Percentiles rank a stretch among this genome's conserved stretches.
These are phyloP conservation scores for Ammodytes marinus DNA, from an alignment of 2,113 vertebrate genomes.

Conservation along the genomic window DNA sequence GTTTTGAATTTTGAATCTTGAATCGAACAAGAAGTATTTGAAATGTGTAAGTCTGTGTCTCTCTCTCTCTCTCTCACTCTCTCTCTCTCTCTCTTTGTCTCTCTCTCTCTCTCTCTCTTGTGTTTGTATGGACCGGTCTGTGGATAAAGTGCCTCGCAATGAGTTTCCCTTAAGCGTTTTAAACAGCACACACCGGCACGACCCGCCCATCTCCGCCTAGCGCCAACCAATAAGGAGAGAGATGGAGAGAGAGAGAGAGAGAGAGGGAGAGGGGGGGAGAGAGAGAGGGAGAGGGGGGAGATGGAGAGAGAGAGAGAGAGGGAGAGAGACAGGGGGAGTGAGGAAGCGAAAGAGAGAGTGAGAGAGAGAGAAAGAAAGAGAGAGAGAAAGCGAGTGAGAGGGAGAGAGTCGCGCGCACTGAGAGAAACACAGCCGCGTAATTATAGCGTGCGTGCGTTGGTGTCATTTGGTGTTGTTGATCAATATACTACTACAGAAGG, in stretches of 20 bases:
- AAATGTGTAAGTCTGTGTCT: conserved; percentile 8
- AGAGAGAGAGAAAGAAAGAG: no score
- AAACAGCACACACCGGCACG: conserved; percentile 67
- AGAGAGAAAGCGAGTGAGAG: not conserved
- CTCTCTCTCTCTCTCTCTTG: no score
- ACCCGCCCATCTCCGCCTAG: conserved; percentile 55
- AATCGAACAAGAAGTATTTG: not conserved
- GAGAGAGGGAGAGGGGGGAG: no score
- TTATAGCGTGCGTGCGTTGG: not conserved
- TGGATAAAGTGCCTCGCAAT: conserved; percentile 69
- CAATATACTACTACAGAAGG: conserved; percentile 1
- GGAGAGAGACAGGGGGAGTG: no score
- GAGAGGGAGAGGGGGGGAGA: no score
- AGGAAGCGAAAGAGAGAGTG: no score
- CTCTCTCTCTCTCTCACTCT: no score
- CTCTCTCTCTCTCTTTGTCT: no score
- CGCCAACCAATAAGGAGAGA: conserved; percentile 56
- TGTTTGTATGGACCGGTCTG: conserved; percentile 55
- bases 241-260: conserved; percentile 2
- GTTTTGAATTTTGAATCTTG: not conserved
- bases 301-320: no score
- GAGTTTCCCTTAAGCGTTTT: conserved; percentile 77
- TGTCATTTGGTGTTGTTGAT: conserved; percentile 1
- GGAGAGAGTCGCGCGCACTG: conserved; percentile 11
- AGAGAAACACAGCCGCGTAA: not conserved